A percentile compares a stretch with the other conserved stretches of the same genome.
Evolutionary conservation across 2,797 vertebrate genomes (phyloP).

Genomic region (Hozukius guyotensis): DNA sequence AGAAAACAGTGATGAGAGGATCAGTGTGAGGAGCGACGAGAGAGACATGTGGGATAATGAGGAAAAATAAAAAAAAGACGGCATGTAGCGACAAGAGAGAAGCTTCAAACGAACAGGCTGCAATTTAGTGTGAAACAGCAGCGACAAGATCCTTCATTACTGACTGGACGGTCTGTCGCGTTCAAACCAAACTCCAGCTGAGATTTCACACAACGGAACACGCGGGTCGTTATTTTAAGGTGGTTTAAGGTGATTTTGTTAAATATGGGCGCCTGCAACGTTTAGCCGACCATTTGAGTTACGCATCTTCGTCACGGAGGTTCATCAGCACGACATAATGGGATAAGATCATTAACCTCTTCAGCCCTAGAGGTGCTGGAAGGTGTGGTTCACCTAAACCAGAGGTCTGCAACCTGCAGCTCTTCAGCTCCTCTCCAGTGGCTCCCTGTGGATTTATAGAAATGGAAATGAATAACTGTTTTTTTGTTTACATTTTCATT

Average conservation of each 20-base stretch:
- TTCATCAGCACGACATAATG: background rate
- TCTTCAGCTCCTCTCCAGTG: no score
- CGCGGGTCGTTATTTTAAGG: no score
- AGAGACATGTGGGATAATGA: conserved; percentile 22
- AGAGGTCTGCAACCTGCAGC: no score
- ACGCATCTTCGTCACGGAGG: background rate
- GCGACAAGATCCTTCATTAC: background rate
- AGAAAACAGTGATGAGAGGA: background rate
- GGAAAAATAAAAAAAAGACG: background rate
- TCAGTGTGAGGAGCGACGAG: background rate
- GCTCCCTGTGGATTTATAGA: no score
- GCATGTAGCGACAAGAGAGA: background rate
- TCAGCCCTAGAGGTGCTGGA: no score
- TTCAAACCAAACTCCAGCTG: background rate
- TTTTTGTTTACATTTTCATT: no score
- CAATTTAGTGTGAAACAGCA: background rate
- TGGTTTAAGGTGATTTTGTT: background rate
- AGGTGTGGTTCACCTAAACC: no score
- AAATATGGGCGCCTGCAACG: background rate
- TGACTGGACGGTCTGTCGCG: no score
- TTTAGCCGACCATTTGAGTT: background rate
- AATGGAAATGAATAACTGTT: no score
- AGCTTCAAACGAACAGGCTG: background rate
- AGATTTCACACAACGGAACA: background rate
- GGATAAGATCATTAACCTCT: background rate